phyloP scores from a whole-genome alignment of 2,888 invertebrate genomes.

The Drosophila recens region DNA sequence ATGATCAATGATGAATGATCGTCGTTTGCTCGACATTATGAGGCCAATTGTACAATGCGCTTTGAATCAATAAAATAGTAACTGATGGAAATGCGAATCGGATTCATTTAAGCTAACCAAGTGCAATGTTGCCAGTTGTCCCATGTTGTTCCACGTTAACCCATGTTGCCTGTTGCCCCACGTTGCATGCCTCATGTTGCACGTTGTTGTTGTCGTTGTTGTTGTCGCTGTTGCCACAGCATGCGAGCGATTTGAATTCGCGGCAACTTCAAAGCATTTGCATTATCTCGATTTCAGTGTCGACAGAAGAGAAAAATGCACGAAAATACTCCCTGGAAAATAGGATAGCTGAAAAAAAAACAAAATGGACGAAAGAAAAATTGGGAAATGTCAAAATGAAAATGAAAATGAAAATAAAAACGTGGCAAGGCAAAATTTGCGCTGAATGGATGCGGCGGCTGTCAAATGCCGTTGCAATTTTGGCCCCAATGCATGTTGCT shows the following conservation, averaged over 20 bases:
- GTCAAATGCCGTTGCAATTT: slow-evolving; percentile 76
- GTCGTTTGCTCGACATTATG: no score
- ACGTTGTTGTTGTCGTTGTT: not conserved
- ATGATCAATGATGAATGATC: no score
- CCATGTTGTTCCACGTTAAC: not conserved
- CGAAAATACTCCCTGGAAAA: no score
- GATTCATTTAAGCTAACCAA: not conserved
- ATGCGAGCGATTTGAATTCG: slow-evolving; percentile 8
- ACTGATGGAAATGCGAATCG: not conserved
- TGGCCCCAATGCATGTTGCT: slow-evolving; percentile 45
- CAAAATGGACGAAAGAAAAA: not conserved
- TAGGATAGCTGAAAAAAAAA: no score
- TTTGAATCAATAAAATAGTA: no score
- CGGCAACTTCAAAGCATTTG: slow-evolving; percentile 43
- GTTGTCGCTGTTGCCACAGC: not conserved
- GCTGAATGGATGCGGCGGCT: slow-evolving; percentile 73
- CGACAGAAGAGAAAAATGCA: not conserved
- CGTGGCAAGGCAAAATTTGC: slow-evolving; percentile 55
- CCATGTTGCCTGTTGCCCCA: not conserved
- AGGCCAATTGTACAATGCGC: no score
- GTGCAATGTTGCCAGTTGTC: not conserved
- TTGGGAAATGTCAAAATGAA: slow-evolving; percentile 21
- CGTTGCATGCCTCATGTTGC: no score
- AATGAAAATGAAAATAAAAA: slow-evolving; percentile 18
- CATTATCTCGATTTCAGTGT: slow-evolving; percentile 41